These are phyloP conservation scores for Illadopsis cleaveri DNA, from an alignment of 2,113 vertebrate genomes.

Conservation along the genomic window DNA sequence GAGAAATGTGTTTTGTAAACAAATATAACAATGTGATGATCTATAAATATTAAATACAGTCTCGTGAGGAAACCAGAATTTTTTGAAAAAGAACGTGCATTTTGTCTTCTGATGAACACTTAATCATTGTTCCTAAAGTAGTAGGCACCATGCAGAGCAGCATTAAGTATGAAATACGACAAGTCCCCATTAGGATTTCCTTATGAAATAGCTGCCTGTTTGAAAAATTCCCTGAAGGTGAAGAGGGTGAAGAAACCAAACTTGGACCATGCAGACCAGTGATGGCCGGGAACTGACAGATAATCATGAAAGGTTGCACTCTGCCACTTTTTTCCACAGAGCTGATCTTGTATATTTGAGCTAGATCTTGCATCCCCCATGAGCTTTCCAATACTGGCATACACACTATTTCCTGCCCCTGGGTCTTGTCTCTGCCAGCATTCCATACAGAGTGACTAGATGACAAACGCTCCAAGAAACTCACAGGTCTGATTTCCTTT, in stretches of 20 bases:
- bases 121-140: not conserved
- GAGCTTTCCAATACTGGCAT: not conserved
- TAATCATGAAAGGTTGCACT: not conserved
- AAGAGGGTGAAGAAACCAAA: not conserved
- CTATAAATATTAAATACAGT: not conserved
- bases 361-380: not conserved
- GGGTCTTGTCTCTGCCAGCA: not conserved
- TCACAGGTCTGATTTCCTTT: not conserved
- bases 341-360: not conserved
- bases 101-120: not conserved
- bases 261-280: not conserved
- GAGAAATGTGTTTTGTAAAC: not conserved
- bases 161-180: not conserved
- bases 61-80: rapidly evolving
- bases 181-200: not conserved
- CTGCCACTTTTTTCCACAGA: not conserved
- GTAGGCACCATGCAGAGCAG: not conserved
- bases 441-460: not conserved
- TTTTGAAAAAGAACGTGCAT: not conserved
- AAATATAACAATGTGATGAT: not conserved
- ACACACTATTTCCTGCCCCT: not conserved
- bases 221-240: not conserved
- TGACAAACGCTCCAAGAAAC: not conserved
- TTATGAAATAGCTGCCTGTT: not conserved
- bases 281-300: not conserved